Conservation (phyloP, 2,888 invertebrate genomes). For the Thecophora atra region DNA sequence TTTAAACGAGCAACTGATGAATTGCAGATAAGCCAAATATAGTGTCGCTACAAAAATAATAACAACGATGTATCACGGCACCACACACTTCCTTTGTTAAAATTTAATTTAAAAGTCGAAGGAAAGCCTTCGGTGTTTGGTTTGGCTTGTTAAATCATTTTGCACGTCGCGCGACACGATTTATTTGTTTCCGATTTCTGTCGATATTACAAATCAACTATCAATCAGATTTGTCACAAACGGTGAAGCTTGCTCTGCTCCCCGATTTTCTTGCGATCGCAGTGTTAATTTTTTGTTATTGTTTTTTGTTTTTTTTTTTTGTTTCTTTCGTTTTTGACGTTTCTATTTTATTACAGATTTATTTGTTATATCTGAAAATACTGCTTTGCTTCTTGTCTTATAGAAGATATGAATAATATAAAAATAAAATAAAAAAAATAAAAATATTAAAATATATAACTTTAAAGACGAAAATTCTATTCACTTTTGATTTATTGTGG, state of each 20-base stretch:
- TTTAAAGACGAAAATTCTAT: background rate
- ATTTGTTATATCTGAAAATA: conserved; percentile 7
- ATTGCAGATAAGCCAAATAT: conserved; percentile 18
- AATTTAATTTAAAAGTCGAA: conserved; percentile 19
- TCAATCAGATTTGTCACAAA: conserved; percentile 22
- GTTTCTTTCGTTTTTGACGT: background rate
- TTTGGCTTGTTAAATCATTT: conserved; percentile 20
- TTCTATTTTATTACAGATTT: background rate
- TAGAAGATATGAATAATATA: background rate
- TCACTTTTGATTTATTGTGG: background rate
- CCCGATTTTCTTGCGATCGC: background rate
- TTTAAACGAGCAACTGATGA: background rate
- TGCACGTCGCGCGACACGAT: background rate
- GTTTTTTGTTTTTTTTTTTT: no score
- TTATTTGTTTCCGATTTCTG: conserved; percentile 8
- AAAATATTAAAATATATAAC: no score
- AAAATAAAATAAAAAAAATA: background rate
- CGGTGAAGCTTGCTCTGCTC: conserved; percentile 18
- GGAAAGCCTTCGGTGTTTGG: conserved; percentile 19
- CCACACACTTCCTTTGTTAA: conserved; percentile 5
- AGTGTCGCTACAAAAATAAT: conserved; percentile 20
- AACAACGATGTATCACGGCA: conserved; percentile 13
- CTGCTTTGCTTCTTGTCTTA: conserved; percentile 3
- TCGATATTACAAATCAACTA: conserved; percentile 27
- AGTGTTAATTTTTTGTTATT: background rate